A percentile compares a stretch with the other conserved stretches of the same genome.
Conservation (phyloP, 2,797 vertebrate genomes). For the Lepus oiostolus region DNA sequence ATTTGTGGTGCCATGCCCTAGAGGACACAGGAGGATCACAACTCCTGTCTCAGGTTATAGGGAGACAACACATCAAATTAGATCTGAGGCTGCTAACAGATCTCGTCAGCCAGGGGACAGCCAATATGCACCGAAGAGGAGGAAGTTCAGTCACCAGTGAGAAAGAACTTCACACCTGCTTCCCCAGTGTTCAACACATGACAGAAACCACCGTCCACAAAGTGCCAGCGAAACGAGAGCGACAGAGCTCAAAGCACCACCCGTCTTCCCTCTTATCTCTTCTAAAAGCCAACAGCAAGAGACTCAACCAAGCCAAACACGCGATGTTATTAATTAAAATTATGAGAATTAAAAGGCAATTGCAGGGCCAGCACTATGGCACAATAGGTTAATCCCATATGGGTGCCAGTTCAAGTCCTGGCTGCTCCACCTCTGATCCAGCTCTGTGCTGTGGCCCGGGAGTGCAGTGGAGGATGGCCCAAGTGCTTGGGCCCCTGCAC, state of each 20-base stretch:
- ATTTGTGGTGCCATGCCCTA: neutral
- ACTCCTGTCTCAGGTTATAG: neutral
- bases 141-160: conserved; percentile 13
- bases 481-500: no score
- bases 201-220: neutral
- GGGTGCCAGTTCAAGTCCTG: no score
- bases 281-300: neutral
- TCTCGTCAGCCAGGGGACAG: neutral
- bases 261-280: neutral
- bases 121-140: conserved; percentile 4
- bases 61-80: neutral
- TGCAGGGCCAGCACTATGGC: neutral
- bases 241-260: neutral
- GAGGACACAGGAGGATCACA: neutral
- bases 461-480: no score
- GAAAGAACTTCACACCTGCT: neutral
- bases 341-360: neutral
- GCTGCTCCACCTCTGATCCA: no score
- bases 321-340: neutral
- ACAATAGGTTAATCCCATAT: no score
- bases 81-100: neutral
- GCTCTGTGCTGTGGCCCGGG: no score
- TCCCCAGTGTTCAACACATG: conserved; percentile 3
- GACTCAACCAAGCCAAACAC: neutral
- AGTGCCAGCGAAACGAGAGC: neutral